Evolutionary conservation across 2,888 invertebrate species (phyloP).

Genomic region (Odontocerum albicorne): DNA sequence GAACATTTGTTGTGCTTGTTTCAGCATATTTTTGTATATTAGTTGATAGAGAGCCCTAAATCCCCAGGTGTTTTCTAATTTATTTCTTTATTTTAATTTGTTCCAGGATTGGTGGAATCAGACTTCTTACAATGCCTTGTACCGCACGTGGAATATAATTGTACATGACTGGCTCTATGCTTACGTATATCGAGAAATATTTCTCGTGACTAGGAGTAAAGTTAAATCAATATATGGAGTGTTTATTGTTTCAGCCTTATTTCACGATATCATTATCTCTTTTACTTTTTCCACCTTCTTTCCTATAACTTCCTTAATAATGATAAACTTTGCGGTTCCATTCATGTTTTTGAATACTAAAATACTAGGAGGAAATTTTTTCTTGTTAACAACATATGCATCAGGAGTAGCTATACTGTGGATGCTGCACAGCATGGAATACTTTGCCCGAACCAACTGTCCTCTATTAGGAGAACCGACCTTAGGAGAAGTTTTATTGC

Average conservation of each 20-base stretch:
- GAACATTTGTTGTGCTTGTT: no score
- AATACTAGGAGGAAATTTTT: slow-evolving; percentile 71
- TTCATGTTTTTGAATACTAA: no score
- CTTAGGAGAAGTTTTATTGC: background rate
- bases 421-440: slow-evolving; percentile 84
- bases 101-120: slow-evolving; percentile 93
- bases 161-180: slow-evolving; percentile 93
- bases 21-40: no score
- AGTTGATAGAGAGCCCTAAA: no score
- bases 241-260: no score
- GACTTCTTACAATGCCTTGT: slow-evolving; percentile 76
- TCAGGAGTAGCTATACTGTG: slow-evolving; percentile 74
- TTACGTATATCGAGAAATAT: slow-evolving; percentile 79
- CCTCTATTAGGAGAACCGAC: background rate
- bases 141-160: slow-evolving; percentile 91
- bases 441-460: slow-evolving; percentile 78
- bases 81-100: background rate
- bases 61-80: no score
- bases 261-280: slow-evolving; percentile 86
- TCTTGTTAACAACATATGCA: slow-evolving; percentile 80
- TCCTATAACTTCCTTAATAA: no score
- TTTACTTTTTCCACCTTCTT: slow-evolving; percentile 83
- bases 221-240: no score
- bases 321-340: no score
- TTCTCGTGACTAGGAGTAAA: slow-evolving; percentile 50